A percentile compares a stretch with the other conserved stretches of the same genome.
phyloP scores from a whole-genome alignment of 2,797 vertebrate genomes.

The Parotocinclus haroldoi region DNA sequence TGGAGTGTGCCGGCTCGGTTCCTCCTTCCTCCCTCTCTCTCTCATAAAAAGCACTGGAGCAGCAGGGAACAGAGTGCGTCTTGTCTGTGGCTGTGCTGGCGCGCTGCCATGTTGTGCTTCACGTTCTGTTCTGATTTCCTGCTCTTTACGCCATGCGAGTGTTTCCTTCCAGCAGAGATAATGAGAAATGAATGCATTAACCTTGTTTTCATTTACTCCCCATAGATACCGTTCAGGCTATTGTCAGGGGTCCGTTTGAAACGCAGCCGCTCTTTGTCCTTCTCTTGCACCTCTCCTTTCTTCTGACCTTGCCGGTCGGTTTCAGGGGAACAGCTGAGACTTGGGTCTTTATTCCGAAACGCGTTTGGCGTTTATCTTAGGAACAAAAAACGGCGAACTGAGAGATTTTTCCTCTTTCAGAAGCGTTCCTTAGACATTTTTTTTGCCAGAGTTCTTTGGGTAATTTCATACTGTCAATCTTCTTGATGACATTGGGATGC shows the following conservation, averaged over 20 bases:
- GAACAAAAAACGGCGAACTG: conserved; percentile 32
- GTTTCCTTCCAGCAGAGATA: conserved; percentile 65
- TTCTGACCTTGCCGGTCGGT: conserved; percentile 51
- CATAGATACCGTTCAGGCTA: conserved; percentile 57
- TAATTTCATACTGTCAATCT: conserved; percentile 43
- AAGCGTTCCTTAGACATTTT: conserved; percentile 20
- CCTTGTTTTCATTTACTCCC: conserved; percentile 78
- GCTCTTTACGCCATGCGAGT: conserved; percentile 62
- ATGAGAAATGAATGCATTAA: conserved; percentile 75
- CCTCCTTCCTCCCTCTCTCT: conserved; percentile 1
- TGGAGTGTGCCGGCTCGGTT: too few relatives aligned
- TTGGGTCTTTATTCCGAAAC: conserved; percentile 55
- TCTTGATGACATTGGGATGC: conserved; percentile 44
- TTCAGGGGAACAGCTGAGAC: conserved; percentile 50
- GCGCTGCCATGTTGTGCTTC: conserved; percentile 44
- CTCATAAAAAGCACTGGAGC: conserved; percentile 50
- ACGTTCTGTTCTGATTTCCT: conserved; percentile 68
- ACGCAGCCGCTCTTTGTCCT: conserved; percentile 50
- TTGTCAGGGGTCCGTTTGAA: conserved; percentile 57
- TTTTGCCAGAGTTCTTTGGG: neutral
- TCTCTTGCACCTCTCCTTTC: conserved; percentile 49
- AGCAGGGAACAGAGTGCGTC: conserved; percentile 53
- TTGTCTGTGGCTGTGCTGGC: conserved; percentile 46
- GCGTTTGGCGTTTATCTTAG: conserved; percentile 44
- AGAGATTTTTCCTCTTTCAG: conserved; percentile 11